phyloP scores from a whole-genome alignment of 2,113 vertebrate genomes.

The Myotis lucifugus region DNA sequence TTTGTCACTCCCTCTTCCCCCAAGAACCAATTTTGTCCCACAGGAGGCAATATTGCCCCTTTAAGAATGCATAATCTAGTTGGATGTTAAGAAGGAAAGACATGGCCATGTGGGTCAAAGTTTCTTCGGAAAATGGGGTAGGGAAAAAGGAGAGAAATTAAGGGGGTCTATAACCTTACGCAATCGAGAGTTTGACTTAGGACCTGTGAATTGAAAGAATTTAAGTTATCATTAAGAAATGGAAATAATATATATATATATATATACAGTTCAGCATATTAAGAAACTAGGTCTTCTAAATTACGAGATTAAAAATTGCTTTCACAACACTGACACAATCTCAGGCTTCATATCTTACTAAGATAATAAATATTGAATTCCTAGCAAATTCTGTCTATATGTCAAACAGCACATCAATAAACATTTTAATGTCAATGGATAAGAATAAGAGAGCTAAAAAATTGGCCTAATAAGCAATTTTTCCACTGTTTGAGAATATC shows the following conservation, averaged over 20 bases:
- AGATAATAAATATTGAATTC: background rate
- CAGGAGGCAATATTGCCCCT: background rate
- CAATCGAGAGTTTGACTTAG: background rate
- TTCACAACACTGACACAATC: background rate
- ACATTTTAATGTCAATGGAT: background rate
- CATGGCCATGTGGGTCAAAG: background rate
- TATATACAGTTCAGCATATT: background rate
- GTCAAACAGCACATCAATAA: background rate
- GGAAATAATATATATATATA: background rate
- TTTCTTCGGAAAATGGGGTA: background rate
- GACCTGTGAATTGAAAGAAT: background rate
- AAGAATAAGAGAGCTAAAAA: constrained; percentile 21
- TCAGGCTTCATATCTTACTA: constrained; percentile 6
- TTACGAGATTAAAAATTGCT: background rate
- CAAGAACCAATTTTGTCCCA: background rate
- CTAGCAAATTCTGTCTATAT: background rate
- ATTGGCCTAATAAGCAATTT: background rate
- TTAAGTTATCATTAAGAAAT: background rate
- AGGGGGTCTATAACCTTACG: background rate
- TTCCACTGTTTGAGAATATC: background rate
- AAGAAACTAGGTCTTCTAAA: constrained; percentile 2
- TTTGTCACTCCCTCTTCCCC: background rate
- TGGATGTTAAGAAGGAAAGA: background rate
- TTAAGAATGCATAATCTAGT: background rate
- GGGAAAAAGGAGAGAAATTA: background rate